Evolutionary conservation across 1,140 invertebrate species (phyloP).

Genomic region (Arion vulgaris): DNA sequence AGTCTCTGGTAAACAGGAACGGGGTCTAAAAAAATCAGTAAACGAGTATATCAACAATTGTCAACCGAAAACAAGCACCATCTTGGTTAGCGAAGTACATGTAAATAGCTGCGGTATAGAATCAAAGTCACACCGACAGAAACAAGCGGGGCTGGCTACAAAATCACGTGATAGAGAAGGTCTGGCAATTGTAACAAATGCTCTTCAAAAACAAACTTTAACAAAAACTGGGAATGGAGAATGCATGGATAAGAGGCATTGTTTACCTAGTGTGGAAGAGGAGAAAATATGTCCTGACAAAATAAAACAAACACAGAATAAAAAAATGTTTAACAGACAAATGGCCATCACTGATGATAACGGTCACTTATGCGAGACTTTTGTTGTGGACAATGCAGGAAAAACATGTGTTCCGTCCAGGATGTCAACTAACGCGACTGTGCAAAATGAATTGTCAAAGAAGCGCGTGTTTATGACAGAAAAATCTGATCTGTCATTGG

Average conservation of each 20-base stretch:
- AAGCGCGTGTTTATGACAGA: neutral
- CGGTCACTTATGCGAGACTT: neutral
- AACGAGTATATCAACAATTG: neutral
- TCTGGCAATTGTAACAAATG: neutral
- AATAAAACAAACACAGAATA: neutral
- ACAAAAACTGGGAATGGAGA: neutral
- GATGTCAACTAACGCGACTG: neutral
- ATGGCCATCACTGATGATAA: neutral
- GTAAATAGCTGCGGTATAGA: neutral
- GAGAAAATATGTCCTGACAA: neutral
- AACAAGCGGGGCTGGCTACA: neutral
- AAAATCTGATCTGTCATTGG: neutral
- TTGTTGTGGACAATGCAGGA: neutral
- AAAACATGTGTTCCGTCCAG: neutral
- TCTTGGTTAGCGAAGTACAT: neutral
- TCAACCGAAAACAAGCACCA: neutral
- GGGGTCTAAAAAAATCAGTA: neutral
- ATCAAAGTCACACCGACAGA: neutral
- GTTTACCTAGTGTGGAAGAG: slow-evolving; percentile 15
- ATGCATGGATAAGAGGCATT: neutral
- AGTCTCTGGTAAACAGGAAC: neutral
- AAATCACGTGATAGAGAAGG: neutral
- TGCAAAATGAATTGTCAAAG: too few relatives aligned
- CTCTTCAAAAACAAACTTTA: neutral
- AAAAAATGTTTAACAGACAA: neutral